Conservation (phyloP, 92 coral and sea anemone species). For the Desmophyllum pertusum region DNA sequence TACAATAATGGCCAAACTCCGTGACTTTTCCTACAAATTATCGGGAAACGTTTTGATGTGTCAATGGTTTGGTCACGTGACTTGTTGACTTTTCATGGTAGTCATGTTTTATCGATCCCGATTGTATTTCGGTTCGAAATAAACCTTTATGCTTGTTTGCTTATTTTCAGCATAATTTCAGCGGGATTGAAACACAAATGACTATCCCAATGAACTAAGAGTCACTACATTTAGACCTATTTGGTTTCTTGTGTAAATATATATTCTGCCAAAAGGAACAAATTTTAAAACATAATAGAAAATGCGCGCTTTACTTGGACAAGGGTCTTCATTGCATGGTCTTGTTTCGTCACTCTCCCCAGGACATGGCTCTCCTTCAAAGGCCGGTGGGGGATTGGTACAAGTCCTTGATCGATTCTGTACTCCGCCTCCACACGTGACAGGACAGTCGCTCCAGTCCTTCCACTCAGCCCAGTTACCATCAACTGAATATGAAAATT, state of each 20-base stretch:
- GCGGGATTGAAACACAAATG: too few species aligned
- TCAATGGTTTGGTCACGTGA: too few species aligned
- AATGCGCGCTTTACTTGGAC: constrained; percentile 25
- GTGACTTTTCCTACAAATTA: too few species aligned
- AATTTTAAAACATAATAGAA: neutral
- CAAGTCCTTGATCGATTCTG: constrained; percentile 30
- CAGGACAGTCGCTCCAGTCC: constrained; percentile 20
- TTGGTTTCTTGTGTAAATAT: neutral
- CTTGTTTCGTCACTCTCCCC: constrained; percentile 17
- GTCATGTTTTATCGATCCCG: too few species aligned
- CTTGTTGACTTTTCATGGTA: too few species aligned
- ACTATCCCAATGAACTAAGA: neutral
- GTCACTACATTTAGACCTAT: constrained; percentile 20
- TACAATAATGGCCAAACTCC: too few species aligned
- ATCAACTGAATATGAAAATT: neutral
- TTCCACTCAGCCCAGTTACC: constrained; percentile 42
- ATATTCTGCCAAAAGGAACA: too few species aligned
- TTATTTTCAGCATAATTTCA: too few species aligned
- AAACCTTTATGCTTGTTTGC: too few species aligned
- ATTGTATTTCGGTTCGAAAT: too few species aligned
- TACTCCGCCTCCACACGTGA: constrained; percentile 36
- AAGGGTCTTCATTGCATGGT: constrained; percentile 21
- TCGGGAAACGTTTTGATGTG: too few species aligned
- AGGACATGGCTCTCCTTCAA: constrained; percentile 17
- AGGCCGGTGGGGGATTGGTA: constrained; percentile 31